Evolutionary conservation across 2,888 invertebrate species (phyloP), one percentile per base, ranked within the genome.

Genomic region (Andrena minutula): DNA sequence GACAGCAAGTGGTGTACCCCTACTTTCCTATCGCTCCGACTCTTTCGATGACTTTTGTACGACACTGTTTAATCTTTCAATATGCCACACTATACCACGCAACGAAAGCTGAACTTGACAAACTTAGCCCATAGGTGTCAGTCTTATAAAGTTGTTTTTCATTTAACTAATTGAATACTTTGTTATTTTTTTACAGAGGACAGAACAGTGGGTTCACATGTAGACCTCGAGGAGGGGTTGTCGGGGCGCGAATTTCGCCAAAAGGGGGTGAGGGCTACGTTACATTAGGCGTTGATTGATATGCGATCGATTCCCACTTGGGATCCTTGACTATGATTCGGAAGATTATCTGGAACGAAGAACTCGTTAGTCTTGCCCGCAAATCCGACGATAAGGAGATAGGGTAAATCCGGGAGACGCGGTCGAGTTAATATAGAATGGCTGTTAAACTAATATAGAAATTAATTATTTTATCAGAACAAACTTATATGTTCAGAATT

Each of bases 111-210:
- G 83, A 86, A 87, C 90, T 89, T 84, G 88, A 91, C 88, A 89
- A 56, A 91, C 89, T 92, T 92, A 92, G 91, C 92, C 92, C 92
- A 93, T 93, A 90, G 90, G 91, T 93, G 90, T 93, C 93, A 94
- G 93, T 93, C 93, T 94, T 93, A 90, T 91, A 86, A 88, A 88
- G 88, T 92, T 89, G 87, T 90, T 89, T 89, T 65, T 88, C 86
- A 85, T 90, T 88, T 82, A 90, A 89, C 85, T 90, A 89, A 90
- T 88, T 83, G 75, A 86, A 87, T 87, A 86, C 82, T 85, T 81
- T 85, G 82, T 90, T 91, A 91, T 91, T 91, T 91, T 92, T 91
- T 90, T 91, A 90, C 91, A 92, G 92, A 93, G 92, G 92, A 93
- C 88, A 92, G 92, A 91, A 93, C 91, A 88, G 90, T 82, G 92